These are phyloP conservation scores for Amblyopsis hoosieri DNA, from an alignment of 2,797 vertebrate genomes.

Conservation along the genomic window DNA sequence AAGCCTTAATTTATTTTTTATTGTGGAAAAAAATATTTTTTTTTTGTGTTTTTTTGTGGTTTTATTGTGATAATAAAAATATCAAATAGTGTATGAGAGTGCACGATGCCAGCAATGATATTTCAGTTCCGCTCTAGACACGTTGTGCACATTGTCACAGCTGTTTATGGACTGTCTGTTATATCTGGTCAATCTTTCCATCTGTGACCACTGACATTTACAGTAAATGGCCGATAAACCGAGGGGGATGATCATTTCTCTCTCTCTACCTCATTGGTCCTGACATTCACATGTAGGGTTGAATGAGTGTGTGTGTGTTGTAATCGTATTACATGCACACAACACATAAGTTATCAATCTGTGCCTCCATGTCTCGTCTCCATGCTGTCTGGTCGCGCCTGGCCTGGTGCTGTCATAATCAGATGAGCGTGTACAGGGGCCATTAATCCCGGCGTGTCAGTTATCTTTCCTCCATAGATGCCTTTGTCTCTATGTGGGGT, in stretches of 20 bases:
- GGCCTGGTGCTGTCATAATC: conserved; percentile 54
- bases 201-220: conserved; percentile 35
- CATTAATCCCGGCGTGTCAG: no score
- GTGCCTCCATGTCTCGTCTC: conserved; percentile 43
- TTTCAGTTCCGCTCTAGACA: conserved; percentile 13
- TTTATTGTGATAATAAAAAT: no score
- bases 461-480: no score
- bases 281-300: neutral
- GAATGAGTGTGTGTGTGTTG: conserved; percentile 12
- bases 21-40: no score
- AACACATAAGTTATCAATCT: conserved; percentile 57
- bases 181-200: conserved; percentile 5
- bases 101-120: neutral
- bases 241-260: conserved; percentile 15
- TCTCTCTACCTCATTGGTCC: conserved; percentile 8
- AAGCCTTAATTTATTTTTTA: neutral
- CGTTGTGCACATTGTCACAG: neutral
- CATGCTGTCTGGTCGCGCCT: conserved; percentile 20
- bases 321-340: neutral
- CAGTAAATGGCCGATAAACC: conserved; percentile 27
- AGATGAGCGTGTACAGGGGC: conserved; percentile 33
- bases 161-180: conserved; percentile 9
- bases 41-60: no score
- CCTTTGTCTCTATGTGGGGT: neutral
- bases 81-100: no score